Conservation (phyloP, 2,113 vertebrate species). For the Anolis sagrei region DNA sequence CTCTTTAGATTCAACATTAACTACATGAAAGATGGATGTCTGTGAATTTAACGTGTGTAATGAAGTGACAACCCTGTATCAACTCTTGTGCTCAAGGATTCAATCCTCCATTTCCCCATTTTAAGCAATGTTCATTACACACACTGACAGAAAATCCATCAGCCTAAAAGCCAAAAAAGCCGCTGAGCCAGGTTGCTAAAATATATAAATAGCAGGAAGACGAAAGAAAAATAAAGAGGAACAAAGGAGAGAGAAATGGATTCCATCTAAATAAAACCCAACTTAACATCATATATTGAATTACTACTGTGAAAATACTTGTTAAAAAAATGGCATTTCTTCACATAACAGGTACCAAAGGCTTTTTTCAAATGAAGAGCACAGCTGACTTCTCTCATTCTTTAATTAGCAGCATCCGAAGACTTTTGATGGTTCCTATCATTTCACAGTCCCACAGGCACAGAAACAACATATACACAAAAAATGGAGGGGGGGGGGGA, state of each 20-base stretch:
- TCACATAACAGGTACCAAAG: background rate
- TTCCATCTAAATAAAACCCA: conserved; percentile 5
- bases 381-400: background rate
- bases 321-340: background rate
- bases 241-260: background rate
- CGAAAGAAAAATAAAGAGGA: background rate
- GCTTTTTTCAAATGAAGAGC: background rate
- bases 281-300: background rate
- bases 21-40: background rate
- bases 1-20: background rate
- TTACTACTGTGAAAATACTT: background rate
- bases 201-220: background rate
- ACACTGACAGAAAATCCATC: background rate
- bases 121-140: background rate
- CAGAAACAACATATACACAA: background rate
- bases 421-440: background rate
- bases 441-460: background rate
- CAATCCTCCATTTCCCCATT: background rate
- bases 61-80: background rate
- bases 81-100: background rate
- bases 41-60: background rate
- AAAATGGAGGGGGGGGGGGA: rapidly evolving
- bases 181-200: background rate
- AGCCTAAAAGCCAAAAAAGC: conserved; percentile 28
- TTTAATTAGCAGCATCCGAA: background rate